phyloP scores from a whole-genome alignment of 2,797 vertebrate genomes.

The Myoxocephalus aenaeus region DNA sequence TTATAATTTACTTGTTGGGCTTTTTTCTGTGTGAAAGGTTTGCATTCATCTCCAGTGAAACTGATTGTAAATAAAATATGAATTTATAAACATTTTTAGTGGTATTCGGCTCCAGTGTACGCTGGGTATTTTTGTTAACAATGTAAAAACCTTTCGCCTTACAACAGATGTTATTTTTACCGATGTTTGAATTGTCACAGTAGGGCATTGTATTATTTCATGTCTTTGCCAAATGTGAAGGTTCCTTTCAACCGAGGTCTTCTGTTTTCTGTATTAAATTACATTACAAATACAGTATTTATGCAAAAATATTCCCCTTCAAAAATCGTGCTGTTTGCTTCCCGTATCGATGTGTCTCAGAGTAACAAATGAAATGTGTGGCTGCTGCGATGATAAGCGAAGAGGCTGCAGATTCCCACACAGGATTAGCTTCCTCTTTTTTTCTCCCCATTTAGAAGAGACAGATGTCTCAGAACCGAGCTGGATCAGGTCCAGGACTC shows the following conservation, averaged over 20 bases:
- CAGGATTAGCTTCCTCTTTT: slow-evolving; percentile 39
- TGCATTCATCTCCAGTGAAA: not conserved
- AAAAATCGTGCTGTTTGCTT: slow-evolving; percentile 2
- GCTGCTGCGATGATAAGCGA: slow-evolving; percentile 21
- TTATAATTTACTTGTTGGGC: not conserved
- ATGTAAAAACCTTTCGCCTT: not conserved
- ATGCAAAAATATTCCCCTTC: slow-evolving; percentile 11
- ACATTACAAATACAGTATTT: not conserved
- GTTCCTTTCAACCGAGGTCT: slow-evolving; percentile 1
- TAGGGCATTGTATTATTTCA: not conserved
- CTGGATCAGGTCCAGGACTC: slow-evolving; percentile 41
- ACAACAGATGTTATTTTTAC: not conserved
- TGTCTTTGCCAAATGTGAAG: not conserved
- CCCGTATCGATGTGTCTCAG: slow-evolving; percentile 2
- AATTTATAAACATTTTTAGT: not conserved
- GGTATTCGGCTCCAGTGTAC: not conserved
- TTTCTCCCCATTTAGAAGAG: slow-evolving; percentile 41
- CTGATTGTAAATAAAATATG: not conserved
- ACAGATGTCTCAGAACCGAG: slow-evolving; percentile 49
- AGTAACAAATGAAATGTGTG: slow-evolving; percentile 11
- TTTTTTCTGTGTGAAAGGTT: not conserved
- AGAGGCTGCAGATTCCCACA: slow-evolving; percentile 48
- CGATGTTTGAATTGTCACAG: slow-evolving; percentile 6
- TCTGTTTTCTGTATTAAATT: slow-evolving; percentile 20
- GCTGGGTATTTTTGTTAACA: not conserved